Base-by-base conservation (phyloP, 2,888 invertebrate species). In the Drosophila demipolita region DNA sequence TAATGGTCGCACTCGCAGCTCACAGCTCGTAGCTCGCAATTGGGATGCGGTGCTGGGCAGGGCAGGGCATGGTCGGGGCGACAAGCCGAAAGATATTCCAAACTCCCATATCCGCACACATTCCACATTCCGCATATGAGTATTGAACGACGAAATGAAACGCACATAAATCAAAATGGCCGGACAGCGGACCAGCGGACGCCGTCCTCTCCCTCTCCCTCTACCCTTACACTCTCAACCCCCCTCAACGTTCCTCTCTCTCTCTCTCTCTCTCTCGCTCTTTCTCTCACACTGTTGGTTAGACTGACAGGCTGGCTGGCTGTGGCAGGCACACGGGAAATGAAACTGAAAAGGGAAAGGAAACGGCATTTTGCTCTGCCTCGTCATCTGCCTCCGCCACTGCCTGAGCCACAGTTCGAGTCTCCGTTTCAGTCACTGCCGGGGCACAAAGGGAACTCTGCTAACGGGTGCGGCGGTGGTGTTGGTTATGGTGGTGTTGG, bases 131-230 rank as follows among this genome's bases (percentile, higher is more conserved):
- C 91, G 88, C 88, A 89, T 91, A 89, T 90, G 91, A 91, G 89
- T 91, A 91, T 91, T 92, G 92, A 92, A 92, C 91, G 89, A 88
- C 89, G 92, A 91, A 92, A 91, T 91, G 89, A 91, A 91, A 91
- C 90, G 90, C 87, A 87, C 91, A 92, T 92, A 92, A 92, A 92
- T 92, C 92, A 92, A 92, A 92, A 92, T 92, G 92, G 92, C 91
- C 90, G 92, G 92, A 90, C 92, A 89, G 91, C 88, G 88, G 84
- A 83, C 82, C 87, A 75, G 61, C 78, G 78, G 74, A 78, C 78
- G 75, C 66, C 78, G 74, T 61, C 60, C 58, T 53, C 65, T 67
- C 57, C 32, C 59, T 36, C 50, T 40, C 57, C 4, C 72, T 32
- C 55, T 58, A 3, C 45, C 12, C 23, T 33, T 48, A 40, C 48